Base-by-base conservation (phyloP, 2,797 vertebrate genomes). In the Sardinella longiceps region DNA sequence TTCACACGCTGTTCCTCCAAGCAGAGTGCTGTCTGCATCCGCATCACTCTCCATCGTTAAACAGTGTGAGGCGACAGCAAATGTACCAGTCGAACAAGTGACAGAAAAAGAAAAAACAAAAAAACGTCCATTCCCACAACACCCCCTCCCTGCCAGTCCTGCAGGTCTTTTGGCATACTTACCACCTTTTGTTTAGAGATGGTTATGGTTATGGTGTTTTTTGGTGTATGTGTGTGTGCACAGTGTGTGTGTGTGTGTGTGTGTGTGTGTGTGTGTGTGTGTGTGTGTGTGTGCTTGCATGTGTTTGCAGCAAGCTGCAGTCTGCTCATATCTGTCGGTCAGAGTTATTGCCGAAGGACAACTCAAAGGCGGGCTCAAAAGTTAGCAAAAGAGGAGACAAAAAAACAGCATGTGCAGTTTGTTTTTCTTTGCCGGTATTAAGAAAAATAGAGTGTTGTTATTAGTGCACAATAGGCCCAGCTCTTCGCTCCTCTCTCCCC, bases 201-300 rank as follows among this genome's bases (percentile, higher is more conserved):
- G 33, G 46, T 48, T 46, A 11, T 39, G 66, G 60, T 66, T 66
- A 66, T 12, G 30, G n/a, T n/a, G n/a, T n/a, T n/a, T n/a, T n/a
- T n/a, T n/a, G n/a, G 58, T n/a, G 58, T 63, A n/a, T 63, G 58
- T 63, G 25, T 58, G 15, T 23, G 45, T 46, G 45, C 10, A 9
- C 10, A n/a, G n/a, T n/a, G n/a, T n/a, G n/a, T n/a, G n/a, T n/a
- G n/a, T 56, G 53, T 56, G 53, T 56, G 53, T 80, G 66, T 80
- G 46, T 80, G 39, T 66, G 84, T 48, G 80, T 81, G 63, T 84
- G 85, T 60, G 84, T 80, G 88, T 74, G 84, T 77, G 82, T 84
- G 84, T 51, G 82, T 84, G 66, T 70, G 82, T 81, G 85, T 82
- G 82, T 86, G 82, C 56, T 63, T 63, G 46, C 18, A 28, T 83